Percentiles rank a stretch among this genome's conserved stretches.
Conservation (phyloP, 2,797 vertebrate genomes). For the Xenopus petersii region DNA sequence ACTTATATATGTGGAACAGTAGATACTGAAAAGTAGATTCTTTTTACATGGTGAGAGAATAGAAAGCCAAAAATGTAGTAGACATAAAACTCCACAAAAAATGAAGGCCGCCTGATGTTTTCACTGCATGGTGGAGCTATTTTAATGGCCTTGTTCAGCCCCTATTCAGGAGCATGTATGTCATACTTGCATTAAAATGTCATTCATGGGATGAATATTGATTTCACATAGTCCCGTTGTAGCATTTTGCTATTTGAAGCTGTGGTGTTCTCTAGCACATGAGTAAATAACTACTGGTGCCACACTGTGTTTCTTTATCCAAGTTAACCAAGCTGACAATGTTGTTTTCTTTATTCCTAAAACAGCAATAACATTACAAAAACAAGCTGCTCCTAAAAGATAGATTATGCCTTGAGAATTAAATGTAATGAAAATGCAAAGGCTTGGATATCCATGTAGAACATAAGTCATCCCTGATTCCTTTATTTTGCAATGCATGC, state of each 20-base stretch:
- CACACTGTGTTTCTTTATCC: too few species aligned
- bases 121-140: background rate
- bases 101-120: conserved; percentile 5
- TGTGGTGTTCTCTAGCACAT: background rate
- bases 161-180: background rate
- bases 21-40: conserved; percentile 9
- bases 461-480: too few species aligned
- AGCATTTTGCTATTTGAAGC: background rate
- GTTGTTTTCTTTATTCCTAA: too few species aligned
- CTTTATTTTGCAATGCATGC: too few species aligned
- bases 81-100: background rate
- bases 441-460: too few species aligned
- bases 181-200: conserved; percentile 2
- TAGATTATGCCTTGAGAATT: too few species aligned
- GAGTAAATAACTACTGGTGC: background rate
- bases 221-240: background rate
- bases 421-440: too few species aligned
- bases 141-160: background rate
- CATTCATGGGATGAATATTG: conserved; percentile 1
- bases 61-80: background rate
- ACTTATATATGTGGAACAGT: conserved; percentile 19
- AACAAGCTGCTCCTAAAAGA: too few species aligned
- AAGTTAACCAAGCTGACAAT: too few species aligned
- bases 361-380: too few species aligned
- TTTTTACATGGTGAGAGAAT: background rate